phyloP scores from a whole-genome alignment of 2,113 vertebrate genomes.

The Spizaetus ornatus region DNA sequence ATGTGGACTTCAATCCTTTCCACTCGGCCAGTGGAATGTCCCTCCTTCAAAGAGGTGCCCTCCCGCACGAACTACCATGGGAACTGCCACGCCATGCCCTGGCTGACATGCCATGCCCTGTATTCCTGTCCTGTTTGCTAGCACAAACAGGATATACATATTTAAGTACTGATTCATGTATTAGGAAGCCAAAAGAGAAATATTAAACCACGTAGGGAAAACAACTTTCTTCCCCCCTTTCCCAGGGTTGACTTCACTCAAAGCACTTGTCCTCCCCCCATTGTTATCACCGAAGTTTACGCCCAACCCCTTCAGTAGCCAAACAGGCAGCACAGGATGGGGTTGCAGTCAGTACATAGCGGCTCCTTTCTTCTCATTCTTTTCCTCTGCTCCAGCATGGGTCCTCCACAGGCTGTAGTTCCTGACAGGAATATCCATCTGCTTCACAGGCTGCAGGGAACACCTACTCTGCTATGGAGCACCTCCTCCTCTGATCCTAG shows the following conservation, averaged over 20 bases:
- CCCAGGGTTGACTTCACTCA: neutral
- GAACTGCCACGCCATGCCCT: no score
- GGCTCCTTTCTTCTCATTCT: neutral
- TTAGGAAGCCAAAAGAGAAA: neutral
- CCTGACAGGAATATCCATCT: neutral
- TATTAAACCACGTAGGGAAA: neutral
- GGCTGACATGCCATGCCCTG: no score
- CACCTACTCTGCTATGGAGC: neutral
- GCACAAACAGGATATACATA: no score
- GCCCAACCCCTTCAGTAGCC: neutral
- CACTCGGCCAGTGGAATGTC: no score
- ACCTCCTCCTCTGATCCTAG: neutral
- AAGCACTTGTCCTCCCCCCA: neutral
- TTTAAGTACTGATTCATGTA: neutral
- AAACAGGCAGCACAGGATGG: neutral
- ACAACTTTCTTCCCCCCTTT: neutral
- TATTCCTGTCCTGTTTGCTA: no score
- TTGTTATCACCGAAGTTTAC: neutral
- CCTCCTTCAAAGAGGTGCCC: no score
- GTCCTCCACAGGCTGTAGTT: neutral
- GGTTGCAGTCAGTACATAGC: rapidly evolving
- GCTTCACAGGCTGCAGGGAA: neutral
- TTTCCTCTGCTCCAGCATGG: neutral
- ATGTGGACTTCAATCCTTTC: no score
- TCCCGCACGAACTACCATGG: no score